Base-by-base conservation (phyloP, 1,140 invertebrate genomes). In the Drosophila punjabiensis region DNA sequence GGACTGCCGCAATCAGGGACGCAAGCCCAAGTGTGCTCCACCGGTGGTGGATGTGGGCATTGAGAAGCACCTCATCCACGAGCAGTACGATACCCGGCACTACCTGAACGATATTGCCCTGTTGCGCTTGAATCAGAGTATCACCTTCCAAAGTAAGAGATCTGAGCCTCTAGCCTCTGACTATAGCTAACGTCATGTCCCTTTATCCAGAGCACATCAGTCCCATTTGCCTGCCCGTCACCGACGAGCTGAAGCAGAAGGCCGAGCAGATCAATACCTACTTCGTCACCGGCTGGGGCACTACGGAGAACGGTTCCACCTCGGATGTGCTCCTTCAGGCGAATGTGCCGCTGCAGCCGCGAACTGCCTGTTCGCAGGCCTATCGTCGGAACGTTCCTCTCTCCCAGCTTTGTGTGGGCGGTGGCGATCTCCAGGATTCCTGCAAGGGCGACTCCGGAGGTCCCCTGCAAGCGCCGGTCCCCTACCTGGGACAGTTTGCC, bases 221-320 rank as follows among this genome's bases (percentile, higher is more conserved):
- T 81, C 96, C 97, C 0, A 95, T 97, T 48, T 97, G 97, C 79
- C 83, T 98, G 4, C 96, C 96, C 10, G 84, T 90, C 10, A 86
- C 91, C 30, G 76, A 89, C 28, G 85, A 93, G 13, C 74, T 94
- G 37, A 89, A 92, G 65, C 80, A 82, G 18, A 89, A 93, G 6
- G 70, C 91, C 7, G 94, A 92, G 13, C 41, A 79, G 32, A 68
- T 69, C 4, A 50, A 43, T 18, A 58, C 65, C 10, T 93, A 95
- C 2, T 94, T 94, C 33, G 95, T 96, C 0, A 95, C 96, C 3
- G 96, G 85, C 18, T 87, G 87, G 83, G 88, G 83, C 14, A 88
- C 80, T 53, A 91, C 87, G 0, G 83, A 91, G n/a, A 88, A 87
- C 2, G 88, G 84, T 4, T 85, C 78, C 37, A 41, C 78, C 3